Base-by-base conservation (phyloP, 1,140 invertebrate species). In the Pseudomyrmex dendroicus region DNA sequence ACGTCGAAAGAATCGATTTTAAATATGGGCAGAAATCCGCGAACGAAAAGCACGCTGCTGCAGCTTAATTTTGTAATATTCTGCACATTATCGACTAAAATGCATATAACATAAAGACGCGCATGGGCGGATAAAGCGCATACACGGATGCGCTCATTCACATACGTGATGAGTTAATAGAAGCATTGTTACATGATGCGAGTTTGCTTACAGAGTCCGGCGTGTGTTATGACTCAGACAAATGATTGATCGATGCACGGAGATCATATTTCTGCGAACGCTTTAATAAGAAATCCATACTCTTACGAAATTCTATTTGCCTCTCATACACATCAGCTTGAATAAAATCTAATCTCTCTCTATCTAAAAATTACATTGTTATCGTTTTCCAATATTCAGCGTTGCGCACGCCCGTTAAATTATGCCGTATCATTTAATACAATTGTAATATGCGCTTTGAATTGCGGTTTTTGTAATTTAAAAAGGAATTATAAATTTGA, bases 171-270 rank as follows among this genome's bases (percentile, higher is more conserved):
- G 52, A 63, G 2, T 17, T 57, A 76, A 64, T 52, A 63, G 48
- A 25, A 54, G 25, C 61, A 76, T 73, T 52, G 61, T 20, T 35
- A 48, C 72, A 52, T 66, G 61, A 64, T 64, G 59, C 46, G 17
- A 17, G 20, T 35, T 59, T 17, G 20, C 57, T n/a, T 17, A 22
- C 25, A 0, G 35, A 54, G 22, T 66, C 22, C 22, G 48, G 66
- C 46, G 62, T 12, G 48, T 15, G 62, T 66, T 46, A 59, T 59
- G 76, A 78, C 52, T 70, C 76, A 70, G 44, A 25, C 20, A 54
- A 12, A 59, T 78, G 76, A 68, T 70, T 44, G 57, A 68, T 48
- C 15, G 13, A 15, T 52, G 57, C 54, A 70, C 44, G 44, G 12
- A 54, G 48, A 78, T 22, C 63, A 68, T 4, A 1, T 56, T 76